phyloP scores from a whole-genome alignment of 2,797 vertebrate genomes.

The Hydrolagus colliei region DNA sequence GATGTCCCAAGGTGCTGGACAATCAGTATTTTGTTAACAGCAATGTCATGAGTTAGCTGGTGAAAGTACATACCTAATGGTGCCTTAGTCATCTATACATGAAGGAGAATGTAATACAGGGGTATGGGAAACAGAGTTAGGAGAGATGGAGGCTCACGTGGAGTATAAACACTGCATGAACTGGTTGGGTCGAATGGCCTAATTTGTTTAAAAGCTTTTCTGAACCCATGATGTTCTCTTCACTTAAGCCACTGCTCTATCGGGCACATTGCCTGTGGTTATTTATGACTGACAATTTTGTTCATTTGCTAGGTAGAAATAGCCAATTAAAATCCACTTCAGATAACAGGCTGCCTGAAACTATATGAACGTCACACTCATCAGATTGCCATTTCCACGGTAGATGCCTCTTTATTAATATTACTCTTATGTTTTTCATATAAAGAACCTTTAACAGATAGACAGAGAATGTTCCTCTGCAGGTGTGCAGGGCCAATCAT shows the following conservation, averaged over 20 bases:
- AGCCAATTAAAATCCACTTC: slow-evolving; percentile 99
- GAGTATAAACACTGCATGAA: no score
- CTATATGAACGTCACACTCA: slow-evolving; percentile 80
- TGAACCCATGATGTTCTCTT: not conserved
- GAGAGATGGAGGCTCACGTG: no score
- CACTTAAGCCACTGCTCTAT: slow-evolving; percentile 55
- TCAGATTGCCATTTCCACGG: slow-evolving; percentile 73
- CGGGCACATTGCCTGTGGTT: slow-evolving; percentile 80
- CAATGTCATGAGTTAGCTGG: no score
- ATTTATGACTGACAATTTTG: slow-evolving; percentile 91
- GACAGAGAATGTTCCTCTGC: slow-evolving; percentile 60
- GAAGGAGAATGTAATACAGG: no score
- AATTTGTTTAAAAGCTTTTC: not conserved
- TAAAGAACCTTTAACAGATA: slow-evolving; percentile 51
- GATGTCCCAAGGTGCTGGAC: no score
- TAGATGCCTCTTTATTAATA: slow-evolving; percentile 73
- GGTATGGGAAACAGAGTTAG: no score
- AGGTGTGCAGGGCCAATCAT: slow-evolving; percentile 57
- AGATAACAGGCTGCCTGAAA: slow-evolving; percentile 97
- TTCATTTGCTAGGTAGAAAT: slow-evolving; percentile 95
- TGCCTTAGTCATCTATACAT: no score
- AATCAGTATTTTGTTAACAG: no score
- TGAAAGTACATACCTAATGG: no score
- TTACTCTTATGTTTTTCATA: slow-evolving; percentile 62
- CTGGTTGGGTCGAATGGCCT: no score